Evolutionary conservation across 1,140 invertebrate genomes (phyloP), one percentile per base, ranked within the genome.

Genomic region (Danaus plexippus): DNA sequence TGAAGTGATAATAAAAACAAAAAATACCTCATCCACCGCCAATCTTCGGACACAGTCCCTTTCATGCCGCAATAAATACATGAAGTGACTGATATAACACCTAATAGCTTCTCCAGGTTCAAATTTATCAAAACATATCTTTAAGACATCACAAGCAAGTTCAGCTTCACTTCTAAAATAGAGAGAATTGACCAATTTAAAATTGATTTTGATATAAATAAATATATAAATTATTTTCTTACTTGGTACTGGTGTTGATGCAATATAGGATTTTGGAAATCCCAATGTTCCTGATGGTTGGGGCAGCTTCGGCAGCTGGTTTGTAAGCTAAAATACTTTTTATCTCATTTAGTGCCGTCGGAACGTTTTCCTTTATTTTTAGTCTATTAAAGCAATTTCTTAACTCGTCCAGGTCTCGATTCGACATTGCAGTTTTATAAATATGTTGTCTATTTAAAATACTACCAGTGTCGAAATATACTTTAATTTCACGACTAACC

Each of bases 71-170:
- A 92, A 71, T 43, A 89, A 81, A 59, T 87, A 85, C 75, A 89
- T 87, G 9, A 92, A 73, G 57, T 88, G 66, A 40, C 78, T 66
- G 43, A 76, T 77, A 49, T 88, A 89, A 43, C 82, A 75, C 57
- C 78, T 85, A 9, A 88, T 80, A 11, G 80, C 81, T 51, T 89
- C 88, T 22, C 88, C 88, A 22, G 89, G 53, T 22, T 77, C 66
- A 63, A 91, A 82, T 59, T 89, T 89, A 2, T 88, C 74, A 69
- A 92, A 87, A 67, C 89, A 91, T 54, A 88, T 64, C 43, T 88
- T 79, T 10, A 92, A 64, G 9, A 92, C 87, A 67, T 91, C 90
- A 64, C 88, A 89, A n/a, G 89, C 87, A 54, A 90, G 69, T 57
- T 89, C 83, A 2, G 88, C 68, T 65, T 89, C 85, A 63, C 86